A percentile compares a stretch with the other conserved stretches of the same genome.
These are phyloP conservation scores for Pteria penguin DNA, from an alignment of 2,888 invertebrate genomes.

Conservation along the genomic window DNA sequence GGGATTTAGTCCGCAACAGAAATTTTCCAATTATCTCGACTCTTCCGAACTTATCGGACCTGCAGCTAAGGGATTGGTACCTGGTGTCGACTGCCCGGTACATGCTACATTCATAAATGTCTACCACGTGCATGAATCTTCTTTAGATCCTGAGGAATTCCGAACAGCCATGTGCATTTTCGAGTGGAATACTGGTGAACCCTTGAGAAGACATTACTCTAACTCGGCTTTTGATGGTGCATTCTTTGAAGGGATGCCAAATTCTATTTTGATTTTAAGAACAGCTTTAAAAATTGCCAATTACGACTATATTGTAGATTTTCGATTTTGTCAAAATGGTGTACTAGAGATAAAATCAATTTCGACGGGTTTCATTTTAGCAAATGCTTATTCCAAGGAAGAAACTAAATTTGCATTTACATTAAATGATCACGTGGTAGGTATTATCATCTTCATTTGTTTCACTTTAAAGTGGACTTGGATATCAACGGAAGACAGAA, in stretches of 20 bases:
- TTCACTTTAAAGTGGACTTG: constrained; percentile 66
- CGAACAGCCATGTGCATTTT: constrained; percentile 65
- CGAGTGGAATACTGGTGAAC: constrained; percentile 63
- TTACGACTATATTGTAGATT: constrained; percentile 70
- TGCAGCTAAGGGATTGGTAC: constrained; percentile 58
- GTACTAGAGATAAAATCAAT: constrained; percentile 60
- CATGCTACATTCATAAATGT: constrained; percentile 65
- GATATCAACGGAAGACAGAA: constrained; percentile 62
- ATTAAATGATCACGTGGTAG: constrained; percentile 51
- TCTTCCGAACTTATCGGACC: constrained; percentile 61
- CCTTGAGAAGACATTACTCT: constrained; percentile 61
- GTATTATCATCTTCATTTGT: constrained; percentile 64
- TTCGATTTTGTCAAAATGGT: constrained; percentile 66
- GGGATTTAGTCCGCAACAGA: constrained; percentile 57
- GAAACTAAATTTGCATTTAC: constrained; percentile 57
- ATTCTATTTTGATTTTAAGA: constrained; percentile 59
- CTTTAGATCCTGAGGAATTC: constrained; percentile 20
- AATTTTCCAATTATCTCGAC: constrained; percentile 61
- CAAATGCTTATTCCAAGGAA: constrained; percentile 42
- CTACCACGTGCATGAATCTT: constrained; percentile 38
- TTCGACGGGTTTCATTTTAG: constrained; percentile 66
- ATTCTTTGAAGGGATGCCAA: constrained; percentile 59
- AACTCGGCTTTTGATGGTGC: constrained; percentile 23
- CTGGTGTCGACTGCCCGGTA: constrained; percentile 72
- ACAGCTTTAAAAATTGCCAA: constrained; percentile 63